phyloP scores from a whole-genome alignment of 2,888 invertebrate genomes.

The Petrolisthes manimaculis region DNA sequence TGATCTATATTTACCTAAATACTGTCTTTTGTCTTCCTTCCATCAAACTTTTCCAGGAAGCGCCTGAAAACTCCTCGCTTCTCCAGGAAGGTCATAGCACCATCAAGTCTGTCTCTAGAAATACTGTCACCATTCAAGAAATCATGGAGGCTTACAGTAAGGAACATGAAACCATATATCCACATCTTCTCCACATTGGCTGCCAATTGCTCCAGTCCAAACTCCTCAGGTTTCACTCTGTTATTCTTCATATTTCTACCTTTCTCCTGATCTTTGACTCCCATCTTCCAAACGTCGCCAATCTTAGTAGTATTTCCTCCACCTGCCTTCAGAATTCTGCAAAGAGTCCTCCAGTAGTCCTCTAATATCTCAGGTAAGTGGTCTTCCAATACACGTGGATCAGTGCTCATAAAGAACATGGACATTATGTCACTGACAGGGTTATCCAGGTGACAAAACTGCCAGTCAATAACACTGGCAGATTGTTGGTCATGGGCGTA shows the following conservation, averaged over 20 bases:
- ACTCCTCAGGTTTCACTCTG: neutral
- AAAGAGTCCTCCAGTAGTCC: conserved; percentile 49
- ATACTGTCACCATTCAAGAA: conserved; percentile 57
- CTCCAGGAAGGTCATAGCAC: conserved; percentile 46
- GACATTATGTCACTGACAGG: conserved; percentile 55
- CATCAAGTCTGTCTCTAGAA: conserved; percentile 38
- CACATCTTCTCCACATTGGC: conserved; percentile 50
- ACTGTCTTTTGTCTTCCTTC: no score
- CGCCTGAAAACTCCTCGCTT: conserved; percentile 49
- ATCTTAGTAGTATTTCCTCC: neutral
- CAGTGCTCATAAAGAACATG: conserved; percentile 61
- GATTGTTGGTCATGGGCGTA: conserved; percentile 43
- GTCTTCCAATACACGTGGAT: conserved; percentile 40
- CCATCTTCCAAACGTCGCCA: neutral
- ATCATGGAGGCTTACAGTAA: conserved; percentile 60
- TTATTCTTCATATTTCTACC: neutral
- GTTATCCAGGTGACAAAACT: conserved; percentile 49
- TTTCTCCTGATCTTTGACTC: neutral
- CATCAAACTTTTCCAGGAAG: conserved; percentile 39
- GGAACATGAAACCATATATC: conserved; percentile 56
- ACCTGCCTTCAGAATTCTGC: conserved; percentile 20
- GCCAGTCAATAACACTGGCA: conserved; percentile 62
- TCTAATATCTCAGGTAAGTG: conserved; percentile 50
- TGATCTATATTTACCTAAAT: no score
- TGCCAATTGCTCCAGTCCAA: conserved; percentile 38